These are phyloP conservation scores for Ornithoptera alexandrae DNA, from an alignment of 2,888 invertebrate species.

Conservation along the genomic window DNA sequence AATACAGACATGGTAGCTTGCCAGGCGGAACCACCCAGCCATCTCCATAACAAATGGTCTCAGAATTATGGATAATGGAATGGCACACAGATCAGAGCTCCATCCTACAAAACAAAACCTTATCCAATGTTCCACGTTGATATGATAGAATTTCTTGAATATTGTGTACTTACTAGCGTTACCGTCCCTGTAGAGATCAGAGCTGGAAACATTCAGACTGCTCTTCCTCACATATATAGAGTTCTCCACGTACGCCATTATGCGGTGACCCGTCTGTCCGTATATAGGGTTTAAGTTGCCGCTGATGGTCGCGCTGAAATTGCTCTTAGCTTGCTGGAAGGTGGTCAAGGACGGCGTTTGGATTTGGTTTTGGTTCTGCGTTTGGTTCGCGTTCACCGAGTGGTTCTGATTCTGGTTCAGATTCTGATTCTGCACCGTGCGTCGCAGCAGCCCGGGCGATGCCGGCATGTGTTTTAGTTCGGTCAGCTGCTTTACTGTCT, in stretches of 20 bases:
- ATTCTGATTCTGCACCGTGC: conserved; percentile 63
- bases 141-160: background rate
- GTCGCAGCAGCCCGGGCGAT: conserved; percentile 87
- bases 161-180: conserved; percentile 48
- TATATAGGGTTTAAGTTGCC: conserved; percentile 75
- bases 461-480: conserved; percentile 92
- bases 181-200: conserved; percentile 56
- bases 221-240: conserved; percentile 72
- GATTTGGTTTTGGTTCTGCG: conserved; percentile 34
- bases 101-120: no score
- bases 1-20: no score
- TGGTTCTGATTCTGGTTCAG: conserved; percentile 35
- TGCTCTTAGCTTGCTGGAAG: conserved; percentile 70
- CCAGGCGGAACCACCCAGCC: no score
- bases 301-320: conserved; percentile 61
- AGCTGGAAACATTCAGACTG: conserved; percentile 61
- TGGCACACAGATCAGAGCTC: no score
- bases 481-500: conserved; percentile 91
- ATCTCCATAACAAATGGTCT: no score
- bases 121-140: no score
- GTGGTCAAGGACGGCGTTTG: conserved; percentile 48
- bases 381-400: conserved; percentile 34
- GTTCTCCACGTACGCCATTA: conserved; percentile 67
- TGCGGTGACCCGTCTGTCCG: conserved; percentile 68
- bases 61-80: no score